These are phyloP conservation scores for Gulo gulo DNA, from an alignment of 2,113 vertebrate genomes.

Conservation along the genomic window DNA sequence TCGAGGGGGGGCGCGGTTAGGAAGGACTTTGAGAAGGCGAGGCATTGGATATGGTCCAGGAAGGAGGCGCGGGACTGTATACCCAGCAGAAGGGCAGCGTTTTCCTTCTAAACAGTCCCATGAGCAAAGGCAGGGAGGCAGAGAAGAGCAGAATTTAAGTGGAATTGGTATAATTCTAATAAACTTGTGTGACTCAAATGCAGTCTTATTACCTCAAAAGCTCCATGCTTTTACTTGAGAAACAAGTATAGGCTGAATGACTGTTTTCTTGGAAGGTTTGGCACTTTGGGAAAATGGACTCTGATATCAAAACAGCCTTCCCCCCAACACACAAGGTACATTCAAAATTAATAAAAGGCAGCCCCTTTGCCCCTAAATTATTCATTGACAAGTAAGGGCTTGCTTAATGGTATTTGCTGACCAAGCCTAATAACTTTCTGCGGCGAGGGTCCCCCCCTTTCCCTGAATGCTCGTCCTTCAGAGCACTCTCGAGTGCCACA, in stretches of 20 bases:
- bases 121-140: neutral
- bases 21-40: neutral
- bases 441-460: neutral
- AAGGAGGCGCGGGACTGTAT: neutral
- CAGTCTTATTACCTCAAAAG: neutral
- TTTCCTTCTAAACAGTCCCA: neutral
- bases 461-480: neutral
- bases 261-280: neutral
- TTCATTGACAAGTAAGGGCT: neutral
- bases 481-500: neutral
- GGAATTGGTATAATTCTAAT: neutral
- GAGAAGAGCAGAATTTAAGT: neutral
- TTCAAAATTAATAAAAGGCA: neutral
- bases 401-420: neutral
- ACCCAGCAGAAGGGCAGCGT: neutral
- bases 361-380: neutral
- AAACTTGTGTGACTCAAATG: neutral
- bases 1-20: fast-evolving
- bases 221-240: neutral
- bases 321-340: neutral
- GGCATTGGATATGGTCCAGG: neutral
- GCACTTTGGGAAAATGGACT: neutral
- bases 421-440: neutral
- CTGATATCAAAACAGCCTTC: neutral
- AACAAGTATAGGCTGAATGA: neutral